Evolutionary conservation across 64 coral and sea anemone species (phyloP), one percentile per base, ranked within the genome.

Genomic region (Astreopora myriophthalma): DNA sequence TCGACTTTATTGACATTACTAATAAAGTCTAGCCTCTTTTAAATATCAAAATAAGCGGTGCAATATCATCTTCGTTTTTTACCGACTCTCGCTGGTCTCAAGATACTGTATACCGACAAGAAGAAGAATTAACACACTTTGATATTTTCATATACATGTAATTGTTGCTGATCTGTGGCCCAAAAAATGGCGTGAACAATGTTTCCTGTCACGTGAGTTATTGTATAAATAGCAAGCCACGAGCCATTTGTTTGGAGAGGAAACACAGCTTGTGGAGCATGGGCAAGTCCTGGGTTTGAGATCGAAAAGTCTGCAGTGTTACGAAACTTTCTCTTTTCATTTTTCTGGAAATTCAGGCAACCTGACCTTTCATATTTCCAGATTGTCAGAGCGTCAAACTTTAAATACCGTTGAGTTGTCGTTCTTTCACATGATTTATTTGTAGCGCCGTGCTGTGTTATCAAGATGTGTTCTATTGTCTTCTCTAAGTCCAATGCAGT

Each of bases 401-500:
- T 31, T 12, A 3, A 0, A 44, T 44, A 73, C 70, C 17, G 70
- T 73, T 13, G 66, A 33, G 27, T 31, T 12, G 24, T 76, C 20
- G 23, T 1, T 28, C 23, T 22, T 37, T 73, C 33, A 5, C 10
- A 22, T 31, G 27, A 12, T 31, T 80, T 60, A 12, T 8, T 58
- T 60, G 2, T 63, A 36, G 55, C 79, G n/a, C n/a, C n/a, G 79
- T 83, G 79, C 52, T 83, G 79, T 24, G 55, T 12, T 22, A 10
- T 6, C 24, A 23, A 29, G 0, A 83, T 83, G 79, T 22, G 22
- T 11, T 62, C 52, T 64, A 38, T 83, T 83, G 79, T 83, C 52
- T 83, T 62, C 14, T 23, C 30, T 83, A 60, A 36, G n/a, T n/a
- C 33, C 52, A 83, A 83, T 2, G 32, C 79, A 83, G 57, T 83